Percentiles rank a stretch among this genome's conserved stretches.
Conservation (phyloP, 1,140 invertebrate genomes). For the Chlorops oryzae region DNA sequence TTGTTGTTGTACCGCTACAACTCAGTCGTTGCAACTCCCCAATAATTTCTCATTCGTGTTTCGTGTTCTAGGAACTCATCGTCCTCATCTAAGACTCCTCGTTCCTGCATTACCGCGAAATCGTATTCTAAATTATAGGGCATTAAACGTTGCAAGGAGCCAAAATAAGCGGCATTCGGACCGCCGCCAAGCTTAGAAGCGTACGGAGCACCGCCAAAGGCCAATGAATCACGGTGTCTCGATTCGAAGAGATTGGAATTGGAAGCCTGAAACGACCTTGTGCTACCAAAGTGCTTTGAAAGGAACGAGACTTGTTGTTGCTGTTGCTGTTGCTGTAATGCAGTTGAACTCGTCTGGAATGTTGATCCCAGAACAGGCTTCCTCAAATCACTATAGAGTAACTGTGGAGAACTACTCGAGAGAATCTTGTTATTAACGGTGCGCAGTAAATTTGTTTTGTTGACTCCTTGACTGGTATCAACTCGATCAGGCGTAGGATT, state of each 20-base stretch:
- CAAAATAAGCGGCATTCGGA: slow-evolving; percentile 78
- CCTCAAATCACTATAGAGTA: slow-evolving; percentile 18
- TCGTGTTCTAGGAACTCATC: slow-evolving; percentile 54
- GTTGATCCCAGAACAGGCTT: slow-evolving; percentile 8
- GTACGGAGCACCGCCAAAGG: slow-evolving; percentile 22
- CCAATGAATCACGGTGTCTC: slow-evolving; percentile 28
- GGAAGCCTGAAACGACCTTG: slow-evolving; percentile 59
- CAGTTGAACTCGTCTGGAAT: neutral
- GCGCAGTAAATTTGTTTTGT: slow-evolving; percentile 36
- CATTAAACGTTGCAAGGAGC: slow-evolving; percentile 73
- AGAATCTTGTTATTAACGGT: slow-evolving; percentile 38
- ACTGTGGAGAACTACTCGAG: slow-evolving; percentile 38
- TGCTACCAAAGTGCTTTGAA: slow-evolving; percentile 72
- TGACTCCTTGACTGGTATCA: too few relatives aligned
- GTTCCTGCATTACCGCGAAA: slow-evolving; percentile 73
- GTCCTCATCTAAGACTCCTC: slow-evolving; percentile 37
- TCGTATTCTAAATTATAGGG: slow-evolving; percentile 80
- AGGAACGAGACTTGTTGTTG: slow-evolving; percentile 51
- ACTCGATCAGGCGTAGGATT: slow-evolving; percentile 25
- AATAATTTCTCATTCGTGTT: slow-evolving; percentile 77
- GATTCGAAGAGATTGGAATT: slow-evolving; percentile 50
- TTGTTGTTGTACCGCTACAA: too few relatives aligned
- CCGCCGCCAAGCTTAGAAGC: slow-evolving; percentile 56
- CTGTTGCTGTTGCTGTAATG: slow-evolving; percentile 20
- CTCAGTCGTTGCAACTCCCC: slow-evolving; percentile 79